Evolutionary conservation across 53 echinoderm and acorn worm genomes (phyloP).

Genomic region (Stichopus horrens): DNA sequence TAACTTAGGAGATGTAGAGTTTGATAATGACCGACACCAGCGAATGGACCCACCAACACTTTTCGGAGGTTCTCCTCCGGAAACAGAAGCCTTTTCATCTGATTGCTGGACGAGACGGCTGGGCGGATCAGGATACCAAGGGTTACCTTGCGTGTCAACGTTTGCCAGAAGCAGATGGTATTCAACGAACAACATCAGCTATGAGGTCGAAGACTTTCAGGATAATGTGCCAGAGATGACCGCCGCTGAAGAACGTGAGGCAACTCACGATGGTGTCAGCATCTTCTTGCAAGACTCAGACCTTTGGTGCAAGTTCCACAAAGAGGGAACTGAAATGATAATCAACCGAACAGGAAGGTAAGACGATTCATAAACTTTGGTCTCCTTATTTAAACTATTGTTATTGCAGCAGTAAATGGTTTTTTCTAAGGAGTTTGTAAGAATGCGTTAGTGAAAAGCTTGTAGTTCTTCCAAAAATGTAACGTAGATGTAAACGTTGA

Average conservation of each 20-base stretch:
- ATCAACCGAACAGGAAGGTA: conserved; percentile 23
- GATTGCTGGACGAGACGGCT: not conserved
- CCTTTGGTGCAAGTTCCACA: conserved; percentile 6
- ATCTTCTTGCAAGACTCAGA: not conserved
- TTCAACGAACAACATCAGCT: not conserved
- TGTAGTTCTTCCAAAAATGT: no score
- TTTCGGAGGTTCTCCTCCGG: not conserved
- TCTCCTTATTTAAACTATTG: no score
- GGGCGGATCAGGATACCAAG: not conserved
- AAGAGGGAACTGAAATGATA: conserved; percentile 19
- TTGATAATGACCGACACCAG: not conserved
- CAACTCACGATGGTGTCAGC: conserved; percentile 11
- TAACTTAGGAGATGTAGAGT: not conserved
- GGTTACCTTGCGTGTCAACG: not conserved
- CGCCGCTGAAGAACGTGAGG: not conserved
- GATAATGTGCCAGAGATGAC: not conserved
- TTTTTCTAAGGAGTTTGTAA: no score
- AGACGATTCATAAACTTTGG: not conserved
- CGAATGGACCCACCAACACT: not conserved
- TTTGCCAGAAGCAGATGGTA: not conserved
- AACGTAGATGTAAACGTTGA: no score
- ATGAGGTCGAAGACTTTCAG: conserved; percentile 10
- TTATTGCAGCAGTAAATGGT: no score
- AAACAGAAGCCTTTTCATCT: not conserved
- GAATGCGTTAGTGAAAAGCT: not conserved